These are phyloP conservation scores for Corbicula japonica DNA, from an alignment of 2,888 invertebrate genomes.

Conservation along the genomic window DNA sequence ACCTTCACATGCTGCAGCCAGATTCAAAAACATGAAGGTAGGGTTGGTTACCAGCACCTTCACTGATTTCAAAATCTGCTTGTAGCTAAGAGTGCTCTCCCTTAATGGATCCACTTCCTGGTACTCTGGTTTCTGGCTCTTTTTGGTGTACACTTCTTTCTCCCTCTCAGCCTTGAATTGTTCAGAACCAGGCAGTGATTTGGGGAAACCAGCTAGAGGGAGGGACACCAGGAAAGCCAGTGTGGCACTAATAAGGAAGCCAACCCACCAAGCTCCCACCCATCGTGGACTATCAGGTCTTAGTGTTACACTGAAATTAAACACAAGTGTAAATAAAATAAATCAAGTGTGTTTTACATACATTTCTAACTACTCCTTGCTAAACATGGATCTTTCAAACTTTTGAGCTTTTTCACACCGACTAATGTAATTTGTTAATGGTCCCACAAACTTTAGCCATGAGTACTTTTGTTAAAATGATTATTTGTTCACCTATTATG, in stretches of 20 bases:
- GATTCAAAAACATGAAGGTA: slow-evolving; percentile 85
- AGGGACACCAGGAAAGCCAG: slow-evolving; percentile 93
- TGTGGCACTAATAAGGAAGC: slow-evolving; percentile 92
- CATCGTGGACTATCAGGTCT: slow-evolving; percentile 88
- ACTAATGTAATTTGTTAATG: too few relatives aligned
- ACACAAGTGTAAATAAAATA: too few relatives aligned
- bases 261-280: slow-evolving; percentile 99
- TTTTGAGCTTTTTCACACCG: too few relatives aligned
- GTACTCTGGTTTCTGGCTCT: slow-evolving; percentile 37
- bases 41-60: slow-evolving; percentile 83
- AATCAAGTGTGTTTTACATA: too few relatives aligned
- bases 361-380: too few relatives aligned
- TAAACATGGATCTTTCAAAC: too few relatives aligned
- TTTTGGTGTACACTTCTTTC: slow-evolving; percentile 78
- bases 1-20: slow-evolving; percentile 88
- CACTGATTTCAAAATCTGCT: slow-evolving; percentile 78
- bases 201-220: slow-evolving; percentile 92
- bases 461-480: too few relatives aligned
- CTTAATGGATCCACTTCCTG: slow-evolving; percentile 8
- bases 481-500: too few relatives aligned
- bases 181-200: slow-evolving; percentile 81
- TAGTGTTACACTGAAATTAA: slow-evolving; percentile 68
- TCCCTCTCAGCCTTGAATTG: slow-evolving; percentile 79
- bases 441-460: too few relatives aligned
- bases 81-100: slow-evolving; percentile 56